Evolutionary conservation across 1,140 invertebrate genomes (phyloP), one percentile per base, ranked within the genome.

Genomic region (Ridgeia piscesae): DNA sequence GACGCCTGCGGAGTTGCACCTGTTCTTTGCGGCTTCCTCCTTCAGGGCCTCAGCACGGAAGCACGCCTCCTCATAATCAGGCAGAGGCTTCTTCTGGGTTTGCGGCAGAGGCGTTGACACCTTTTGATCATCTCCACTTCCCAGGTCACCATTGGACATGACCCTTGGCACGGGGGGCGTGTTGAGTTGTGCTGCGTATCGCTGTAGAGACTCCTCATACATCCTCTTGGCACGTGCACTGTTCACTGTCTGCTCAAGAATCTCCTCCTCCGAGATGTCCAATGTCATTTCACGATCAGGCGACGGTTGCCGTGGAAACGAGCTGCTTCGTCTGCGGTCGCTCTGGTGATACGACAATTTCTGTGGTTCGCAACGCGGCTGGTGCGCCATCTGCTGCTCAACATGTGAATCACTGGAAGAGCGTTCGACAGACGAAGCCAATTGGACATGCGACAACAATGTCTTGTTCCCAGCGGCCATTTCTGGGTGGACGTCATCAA

Each of bases 161-260:
- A 77, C 58, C 58, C 27, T 77, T 77, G 58, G 58, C 2, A 9
- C 2, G 17, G 58, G 58, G 17, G 58, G 2, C 27, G 58, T 77
- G 17, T 77, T 31, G 58, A 77, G 58, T 21, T 77, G 58, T 21
- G 95, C 94, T 34, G 94, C 93, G 92, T 96, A 96, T 92, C 95
- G 94, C 91, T 95, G 94, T 88, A 96, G 91, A 11, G 96, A 96
- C 92, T 96, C 94, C 93, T 96, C 96, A 93, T 96, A 96, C 35
- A 96, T 92, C 88, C 95, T 92, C 92, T 95, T 95, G 17, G 96
- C 96, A 91, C 94, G 93, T 35, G 94, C 94, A 94, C 95, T 96
- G 50, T 94, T 94, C 35, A 95, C 94, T 91, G 94, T 95, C 93
- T 96, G 96, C 91, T 94, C 94, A 91, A 95, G 92, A 90, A 94